Evolutionary conservation across 2,797 vertebrate genomes (phyloP).

Genomic region (Acanthis flammea): DNA sequence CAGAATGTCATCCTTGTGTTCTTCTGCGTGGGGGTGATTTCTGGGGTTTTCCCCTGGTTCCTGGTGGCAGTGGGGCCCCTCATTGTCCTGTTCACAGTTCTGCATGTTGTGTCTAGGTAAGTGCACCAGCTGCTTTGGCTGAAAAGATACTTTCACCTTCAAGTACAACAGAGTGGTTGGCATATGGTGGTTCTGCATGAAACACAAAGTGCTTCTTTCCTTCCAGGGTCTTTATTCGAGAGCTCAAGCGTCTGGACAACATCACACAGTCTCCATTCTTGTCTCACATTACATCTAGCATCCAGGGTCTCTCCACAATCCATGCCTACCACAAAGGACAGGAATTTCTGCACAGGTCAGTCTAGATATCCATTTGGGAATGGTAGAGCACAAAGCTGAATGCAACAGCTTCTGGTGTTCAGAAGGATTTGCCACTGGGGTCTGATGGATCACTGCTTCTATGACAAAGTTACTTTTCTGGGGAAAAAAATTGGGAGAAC

Average conservation of each 20-base stretch:
- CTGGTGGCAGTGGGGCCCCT: constrained; percentile 87
- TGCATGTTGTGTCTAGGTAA: constrained; percentile 86
- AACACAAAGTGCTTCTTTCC: background rate
- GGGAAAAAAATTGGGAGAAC: background rate
- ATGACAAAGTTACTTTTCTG: background rate
- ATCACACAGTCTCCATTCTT: constrained; percentile 89
- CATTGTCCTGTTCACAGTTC: constrained; percentile 81
- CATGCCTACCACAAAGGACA: constrained; percentile 87
- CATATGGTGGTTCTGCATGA: background rate
- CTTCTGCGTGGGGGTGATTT: constrained; percentile 88
- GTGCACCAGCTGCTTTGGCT: background rate
- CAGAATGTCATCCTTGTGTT: constrained; percentile 91
- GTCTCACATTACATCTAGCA: constrained; percentile 90
- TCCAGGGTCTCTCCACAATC: constrained; percentile 90
- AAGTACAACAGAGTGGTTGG: background rate
- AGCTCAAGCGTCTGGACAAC: constrained; percentile 91
- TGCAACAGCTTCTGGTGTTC: background rate
- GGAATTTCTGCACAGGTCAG: constrained; percentile 87
- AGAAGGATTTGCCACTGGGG: background rate
- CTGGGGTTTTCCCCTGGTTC: constrained; percentile 90
- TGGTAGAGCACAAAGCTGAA: background rate
- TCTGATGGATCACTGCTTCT: background rate
- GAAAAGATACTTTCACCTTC: background rate
- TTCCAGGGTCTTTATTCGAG: constrained; percentile 86
- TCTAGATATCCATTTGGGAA: background rate